Evolutionary conservation across 2,888 invertebrate species (phyloP).

Genomic region (Microplitis manilae): DNA sequence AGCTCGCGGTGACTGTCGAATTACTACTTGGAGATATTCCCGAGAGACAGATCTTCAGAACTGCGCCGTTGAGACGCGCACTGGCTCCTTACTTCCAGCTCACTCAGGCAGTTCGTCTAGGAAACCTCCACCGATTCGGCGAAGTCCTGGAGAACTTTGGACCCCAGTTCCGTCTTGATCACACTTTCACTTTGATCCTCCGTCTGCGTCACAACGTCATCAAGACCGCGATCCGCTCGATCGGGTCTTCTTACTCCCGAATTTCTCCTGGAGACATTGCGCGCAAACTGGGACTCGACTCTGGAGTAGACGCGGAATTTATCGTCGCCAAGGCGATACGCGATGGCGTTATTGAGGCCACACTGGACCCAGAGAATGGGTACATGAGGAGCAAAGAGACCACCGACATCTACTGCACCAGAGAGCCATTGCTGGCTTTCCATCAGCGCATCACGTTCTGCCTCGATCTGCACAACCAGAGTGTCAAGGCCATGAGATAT

Average conservation of each 20-base stretch:
- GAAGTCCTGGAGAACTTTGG: slow-evolving; percentile 93
- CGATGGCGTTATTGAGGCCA: slow-evolving; percentile 99
- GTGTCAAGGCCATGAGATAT: slow-evolving; percentile 99
- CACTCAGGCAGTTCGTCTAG: slow-evolving; percentile 96
- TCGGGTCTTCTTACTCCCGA: slow-evolving; percentile 95
- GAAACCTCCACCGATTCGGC: slow-evolving; percentile 94
- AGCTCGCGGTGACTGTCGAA: slow-evolving; percentile 95
- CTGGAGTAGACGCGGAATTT: slow-evolving; percentile 98
- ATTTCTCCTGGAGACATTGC: slow-evolving; percentile 97
- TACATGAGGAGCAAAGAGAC: slow-evolving; percentile 99
- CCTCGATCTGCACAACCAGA: slow-evolving; percentile 97
- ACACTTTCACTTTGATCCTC: slow-evolving; percentile 96
- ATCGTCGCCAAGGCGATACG: slow-evolving; percentile 98
- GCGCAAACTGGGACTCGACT: slow-evolving; percentile 92
- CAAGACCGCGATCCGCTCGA: slow-evolving; percentile 96
- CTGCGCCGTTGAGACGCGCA: slow-evolving; percentile 89
- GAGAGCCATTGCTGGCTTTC: slow-evolving; percentile 96
- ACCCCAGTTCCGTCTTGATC: slow-evolving; percentile 92
- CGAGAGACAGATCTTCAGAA: slow-evolving; percentile 94
- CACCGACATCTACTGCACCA: slow-evolving; percentile 95
- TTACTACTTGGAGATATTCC: slow-evolving; percentile 97
- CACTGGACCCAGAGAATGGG: slow-evolving; percentile 94
- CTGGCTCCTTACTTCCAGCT: slow-evolving; percentile 97
- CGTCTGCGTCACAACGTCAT: slow-evolving; percentile 98
- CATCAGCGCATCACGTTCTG: slow-evolving; percentile 98